Evolutionary conservation across 2,113 vertebrate genomes (phyloP).

Genomic region (Quiscalus mexicanus): DNA sequence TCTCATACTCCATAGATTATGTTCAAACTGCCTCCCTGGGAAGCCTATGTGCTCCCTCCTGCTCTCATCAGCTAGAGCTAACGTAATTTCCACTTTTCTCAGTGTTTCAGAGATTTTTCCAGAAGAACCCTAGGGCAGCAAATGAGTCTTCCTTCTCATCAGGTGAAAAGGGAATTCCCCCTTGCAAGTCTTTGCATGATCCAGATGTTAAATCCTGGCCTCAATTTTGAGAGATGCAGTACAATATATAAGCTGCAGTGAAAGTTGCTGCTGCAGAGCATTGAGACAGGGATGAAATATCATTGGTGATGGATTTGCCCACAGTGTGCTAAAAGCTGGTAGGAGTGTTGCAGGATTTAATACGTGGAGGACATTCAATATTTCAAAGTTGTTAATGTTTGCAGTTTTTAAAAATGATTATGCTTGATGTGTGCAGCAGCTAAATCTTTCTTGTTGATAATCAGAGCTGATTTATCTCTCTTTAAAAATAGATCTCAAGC

Average conservation of each 20-base stretch:
- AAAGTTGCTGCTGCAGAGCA: neutral
- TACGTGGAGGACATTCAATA: neutral
- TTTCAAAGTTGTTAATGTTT: conserved; percentile 30
- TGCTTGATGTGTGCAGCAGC: neutral
- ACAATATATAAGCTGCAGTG: neutral
- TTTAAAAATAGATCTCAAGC: conserved; percentile 39
- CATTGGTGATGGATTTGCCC: neutral
- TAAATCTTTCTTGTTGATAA: conserved; percentile 36
- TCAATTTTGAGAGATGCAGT: neutral
- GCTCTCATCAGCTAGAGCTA: neutral
- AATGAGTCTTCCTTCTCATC: neutral
- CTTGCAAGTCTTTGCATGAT: neutral
- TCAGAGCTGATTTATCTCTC: conserved; percentile 31
- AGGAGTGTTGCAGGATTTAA: neutral
- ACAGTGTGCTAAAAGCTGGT: neutral
- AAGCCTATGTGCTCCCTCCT: neutral
- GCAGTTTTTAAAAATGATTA: conserved; percentile 8
- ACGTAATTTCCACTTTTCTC: neutral
- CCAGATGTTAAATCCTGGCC: neutral
- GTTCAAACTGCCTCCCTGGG: neutral
- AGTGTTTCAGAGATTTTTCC: neutral
- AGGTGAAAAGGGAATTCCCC: neutral
- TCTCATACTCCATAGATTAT: neutral
- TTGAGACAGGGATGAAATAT: neutral
- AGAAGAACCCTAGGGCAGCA: neutral